Conservation (phyloP, 2,797 vertebrate species). For the Chrysocyon brachyurus region DNA sequence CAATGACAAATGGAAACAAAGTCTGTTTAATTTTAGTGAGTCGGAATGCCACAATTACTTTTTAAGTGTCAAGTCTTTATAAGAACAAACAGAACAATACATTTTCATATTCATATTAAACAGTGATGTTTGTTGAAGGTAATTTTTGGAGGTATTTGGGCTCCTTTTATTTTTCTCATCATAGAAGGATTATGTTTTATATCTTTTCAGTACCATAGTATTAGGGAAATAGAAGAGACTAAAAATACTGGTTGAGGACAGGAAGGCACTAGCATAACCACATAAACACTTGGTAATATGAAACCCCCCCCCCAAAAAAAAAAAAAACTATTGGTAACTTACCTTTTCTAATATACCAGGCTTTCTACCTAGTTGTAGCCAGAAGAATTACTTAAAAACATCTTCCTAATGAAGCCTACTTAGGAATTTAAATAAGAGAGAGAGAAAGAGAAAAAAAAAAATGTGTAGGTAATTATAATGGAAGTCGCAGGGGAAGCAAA, state of each 20-base stretch:
- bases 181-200: background rate
- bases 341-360: background rate
- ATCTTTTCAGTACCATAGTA: background rate
- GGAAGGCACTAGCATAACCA: background rate
- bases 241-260: background rate
- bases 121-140: constrained; percentile 4
- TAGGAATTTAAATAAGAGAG: background rate
- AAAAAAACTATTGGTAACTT: background rate
- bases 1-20: background rate
- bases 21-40: background rate
- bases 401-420: background rate
- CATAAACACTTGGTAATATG: background rate
- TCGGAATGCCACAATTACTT: background rate
- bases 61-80: background rate
- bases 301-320: background rate
- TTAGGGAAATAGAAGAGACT: background rate
- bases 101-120: background rate
- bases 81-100: background rate
- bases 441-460: no score
- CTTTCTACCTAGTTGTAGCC: background rate
- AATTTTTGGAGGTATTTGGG: background rate
- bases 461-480: background rate
- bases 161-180: background rate
- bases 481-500: background rate
- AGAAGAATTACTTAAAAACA: background rate